A percentile compares a stretch with the other conserved stretches of the same genome.
phyloP scores from a whole-genome alignment of 2,113 vertebrate genomes.

The Caretta caretta region DNA sequence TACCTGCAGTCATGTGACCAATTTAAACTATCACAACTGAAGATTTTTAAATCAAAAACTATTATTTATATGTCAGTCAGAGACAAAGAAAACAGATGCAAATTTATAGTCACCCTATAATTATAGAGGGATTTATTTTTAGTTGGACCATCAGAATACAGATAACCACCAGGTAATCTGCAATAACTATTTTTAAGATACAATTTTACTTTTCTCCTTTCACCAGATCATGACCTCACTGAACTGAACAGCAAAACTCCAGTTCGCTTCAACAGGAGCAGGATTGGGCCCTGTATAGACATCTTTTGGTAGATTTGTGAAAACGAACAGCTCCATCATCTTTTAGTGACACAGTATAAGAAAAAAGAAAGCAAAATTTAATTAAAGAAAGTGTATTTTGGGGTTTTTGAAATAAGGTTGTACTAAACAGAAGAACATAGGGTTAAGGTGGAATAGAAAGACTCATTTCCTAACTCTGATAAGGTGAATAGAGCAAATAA shows the following conservation, averaged over 20 bases:
- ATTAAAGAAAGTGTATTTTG: background rate
- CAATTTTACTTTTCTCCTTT: background rate
- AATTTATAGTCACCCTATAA: constrained; percentile 20
- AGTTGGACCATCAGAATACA: background rate
- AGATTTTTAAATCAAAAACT: constrained; percentile 31
- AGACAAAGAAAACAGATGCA: constrained; percentile 50
- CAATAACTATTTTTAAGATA: constrained; percentile 12
- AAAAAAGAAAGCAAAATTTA: background rate
- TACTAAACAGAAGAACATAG: background rate
- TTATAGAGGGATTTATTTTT: background rate
- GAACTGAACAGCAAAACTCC: background rate
- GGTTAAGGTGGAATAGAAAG: background rate
- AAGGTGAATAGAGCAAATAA: background rate
- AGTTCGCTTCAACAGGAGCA: background rate
- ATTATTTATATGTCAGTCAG: constrained; percentile 54
- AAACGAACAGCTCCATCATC: background rate
- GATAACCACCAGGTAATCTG: background rate
- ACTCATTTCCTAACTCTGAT: background rate
- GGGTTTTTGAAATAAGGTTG: background rate
- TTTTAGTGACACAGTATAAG: background rate
- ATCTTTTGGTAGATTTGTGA: background rate
- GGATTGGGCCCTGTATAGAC: rapidly evolving
- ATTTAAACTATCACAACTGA: background rate
- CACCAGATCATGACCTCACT: background rate
- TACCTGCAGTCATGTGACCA: constrained; percentile 34